Evolutionary conservation across 1,140 invertebrate genomes (phyloP).

Genomic region (Diploscapter pachys): DNA sequence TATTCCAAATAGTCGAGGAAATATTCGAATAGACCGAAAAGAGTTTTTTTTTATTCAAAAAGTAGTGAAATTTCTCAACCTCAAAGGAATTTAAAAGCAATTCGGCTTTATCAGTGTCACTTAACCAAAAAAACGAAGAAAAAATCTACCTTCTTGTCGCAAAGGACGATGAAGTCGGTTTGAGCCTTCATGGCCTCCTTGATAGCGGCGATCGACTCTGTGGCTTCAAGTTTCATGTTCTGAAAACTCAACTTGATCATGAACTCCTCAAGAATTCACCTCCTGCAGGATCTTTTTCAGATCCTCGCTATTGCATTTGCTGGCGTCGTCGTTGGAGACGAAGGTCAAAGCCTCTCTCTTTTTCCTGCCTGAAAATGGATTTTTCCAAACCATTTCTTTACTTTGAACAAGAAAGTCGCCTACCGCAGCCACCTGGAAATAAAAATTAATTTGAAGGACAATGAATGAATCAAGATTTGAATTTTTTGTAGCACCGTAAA

Average conservation of each 20-base stretch:
- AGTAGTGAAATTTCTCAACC: too few relatives aligned
- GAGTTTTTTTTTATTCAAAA: too few relatives aligned
- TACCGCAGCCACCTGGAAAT: conserved; percentile 15
- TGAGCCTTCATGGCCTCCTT: conserved; percentile 15
- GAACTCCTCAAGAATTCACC: neutral
- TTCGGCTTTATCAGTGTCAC: too few relatives aligned
- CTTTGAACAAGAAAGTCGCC: neutral
- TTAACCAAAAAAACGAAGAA: too few relatives aligned
- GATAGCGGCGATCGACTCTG: conserved; percentile 18
- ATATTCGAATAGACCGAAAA: too few relatives aligned
- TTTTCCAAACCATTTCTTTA: too few relatives aligned
- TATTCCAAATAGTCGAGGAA: too few relatives aligned
- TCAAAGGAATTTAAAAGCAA: too few relatives aligned
- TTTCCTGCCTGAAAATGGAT: conserved; percentile 5
- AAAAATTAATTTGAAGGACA: neutral
- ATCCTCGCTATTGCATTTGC: conserved; percentile 32
- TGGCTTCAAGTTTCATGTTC: conserved; percentile 26
- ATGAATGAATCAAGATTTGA: neutral
- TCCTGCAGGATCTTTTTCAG: conserved; percentile 18
- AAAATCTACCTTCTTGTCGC: conserved; percentile 17
- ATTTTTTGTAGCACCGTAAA: neutral
- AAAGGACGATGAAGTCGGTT: conserved; percentile 28
- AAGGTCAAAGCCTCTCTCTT: conserved; percentile 29
- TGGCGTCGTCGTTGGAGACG: conserved; percentile 16
- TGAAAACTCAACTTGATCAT: conserved; percentile 2